These are phyloP conservation scores for Chionoecetes opilio DNA, from an alignment of 1,140 invertebrate species.

Conservation along the genomic window DNA sequence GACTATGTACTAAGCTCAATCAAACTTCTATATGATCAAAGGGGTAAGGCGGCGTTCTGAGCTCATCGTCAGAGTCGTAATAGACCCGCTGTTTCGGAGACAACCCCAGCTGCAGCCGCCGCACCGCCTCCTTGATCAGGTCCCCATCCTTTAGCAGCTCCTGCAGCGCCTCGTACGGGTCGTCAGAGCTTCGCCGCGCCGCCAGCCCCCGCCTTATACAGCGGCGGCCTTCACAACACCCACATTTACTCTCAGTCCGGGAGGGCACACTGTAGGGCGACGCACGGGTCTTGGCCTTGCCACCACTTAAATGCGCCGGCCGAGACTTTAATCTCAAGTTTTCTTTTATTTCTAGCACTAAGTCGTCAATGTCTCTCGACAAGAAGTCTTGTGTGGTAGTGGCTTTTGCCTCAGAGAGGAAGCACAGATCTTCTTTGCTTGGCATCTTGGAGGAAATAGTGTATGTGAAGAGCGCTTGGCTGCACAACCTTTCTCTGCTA, in stretches of 20 bases:
- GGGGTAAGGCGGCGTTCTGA: slow-evolving; percentile 80
- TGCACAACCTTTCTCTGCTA: slow-evolving; percentile 55
- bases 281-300: slow-evolving; percentile 84
- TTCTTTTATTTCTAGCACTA: slow-evolving; percentile 89
- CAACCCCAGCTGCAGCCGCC: slow-evolving; percentile 86
- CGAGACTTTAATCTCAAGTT: slow-evolving; percentile 86
- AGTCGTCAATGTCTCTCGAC: slow-evolving; percentile 87
- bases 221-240: slow-evolving; percentile 79
- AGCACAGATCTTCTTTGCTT: slow-evolving; percentile 83
- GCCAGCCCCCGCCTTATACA: slow-evolving; percentile 77
- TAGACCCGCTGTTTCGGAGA: slow-evolving; percentile 79
- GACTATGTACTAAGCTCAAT: slow-evolving; percentile 68
- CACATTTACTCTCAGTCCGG: slow-evolving; percentile 82
- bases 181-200: slow-evolving; percentile 84
- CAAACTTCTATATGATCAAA: slow-evolving; percentile 81
- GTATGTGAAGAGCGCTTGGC: slow-evolving; percentile 11
- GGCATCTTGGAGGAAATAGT: slow-evolving; percentile 82
- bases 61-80: slow-evolving; percentile 81
- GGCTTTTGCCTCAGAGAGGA: slow-evolving; percentile 80
- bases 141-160: slow-evolving; percentile 87
- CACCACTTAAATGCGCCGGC: slow-evolving; percentile 83
- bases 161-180: slow-evolving; percentile 88
- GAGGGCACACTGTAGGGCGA: slow-evolving; percentile 87
- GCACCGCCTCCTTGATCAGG: slow-evolving; percentile 89
- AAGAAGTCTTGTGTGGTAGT: slow-evolving; percentile 84